A percentile compares a stretch with the other conserved stretches of the same genome.
Conservation (phyloP, 2,888 invertebrate genomes). For the Allygus modestus region DNA sequence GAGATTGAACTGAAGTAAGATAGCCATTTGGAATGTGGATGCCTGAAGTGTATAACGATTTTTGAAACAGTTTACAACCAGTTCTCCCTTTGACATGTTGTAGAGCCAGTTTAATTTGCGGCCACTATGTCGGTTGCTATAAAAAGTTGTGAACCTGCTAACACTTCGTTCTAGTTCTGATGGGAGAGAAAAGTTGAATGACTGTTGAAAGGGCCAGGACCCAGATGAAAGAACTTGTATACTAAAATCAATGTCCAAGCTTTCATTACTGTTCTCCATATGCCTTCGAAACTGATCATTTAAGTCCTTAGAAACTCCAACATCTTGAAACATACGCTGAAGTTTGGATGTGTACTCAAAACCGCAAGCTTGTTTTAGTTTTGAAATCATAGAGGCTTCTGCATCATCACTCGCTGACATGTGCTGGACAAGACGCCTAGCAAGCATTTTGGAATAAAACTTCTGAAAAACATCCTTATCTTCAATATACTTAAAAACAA, state of each 20-base stretch:
- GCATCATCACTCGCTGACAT: slow-evolving; percentile 99
- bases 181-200: slow-evolving; percentile 94
- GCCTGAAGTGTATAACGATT: slow-evolving; percentile 92
- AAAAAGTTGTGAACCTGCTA: slow-evolving; percentile 96
- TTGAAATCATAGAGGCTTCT: slow-evolving; percentile 99
- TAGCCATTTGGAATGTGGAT: slow-evolving; percentile 99
- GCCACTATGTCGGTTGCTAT: slow-evolving; percentile 97
- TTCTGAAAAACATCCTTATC: slow-evolving; percentile 99
- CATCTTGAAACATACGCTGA: slow-evolving; percentile 99
- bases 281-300: slow-evolving; percentile 97
- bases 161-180: slow-evolving; percentile 97
- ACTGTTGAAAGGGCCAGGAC: slow-evolving; percentile 99
- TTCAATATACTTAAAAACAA: slow-evolving; percentile 99
- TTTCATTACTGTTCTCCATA: slow-evolving; percentile 84
- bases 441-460: slow-evolving; percentile 99
- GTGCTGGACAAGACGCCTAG: slow-evolving; percentile 97
- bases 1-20: slow-evolving; percentile 96
- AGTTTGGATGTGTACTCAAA: slow-evolving; percentile 99
- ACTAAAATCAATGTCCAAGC: slow-evolving; percentile 95
- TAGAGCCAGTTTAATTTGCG: slow-evolving; percentile 99
- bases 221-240: slow-evolving; percentile 98
- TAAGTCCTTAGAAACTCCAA: slow-evolving; percentile 97
- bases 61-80: slow-evolving; percentile 97
- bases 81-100: slow-evolving; percentile 98
- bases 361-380: slow-evolving; percentile 99